Evolutionary conservation across 2,888 invertebrate species (phyloP).

Genomic region (Hedya salicella): DNA sequence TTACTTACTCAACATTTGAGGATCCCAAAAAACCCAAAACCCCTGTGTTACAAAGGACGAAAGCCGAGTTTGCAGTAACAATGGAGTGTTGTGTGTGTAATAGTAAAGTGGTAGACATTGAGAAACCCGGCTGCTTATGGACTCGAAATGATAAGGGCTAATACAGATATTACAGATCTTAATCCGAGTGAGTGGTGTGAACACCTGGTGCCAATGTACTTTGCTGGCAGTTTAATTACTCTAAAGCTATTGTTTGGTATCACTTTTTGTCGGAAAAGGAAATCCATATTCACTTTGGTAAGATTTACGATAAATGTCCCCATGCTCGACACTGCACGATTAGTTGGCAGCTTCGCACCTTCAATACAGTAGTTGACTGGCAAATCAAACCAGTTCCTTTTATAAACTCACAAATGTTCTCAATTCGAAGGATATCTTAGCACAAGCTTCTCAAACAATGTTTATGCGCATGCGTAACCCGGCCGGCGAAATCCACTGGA

Average conservation of each 20-base stretch:
- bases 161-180: constrained; percentile 20
- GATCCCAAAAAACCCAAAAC: background rate
- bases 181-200: constrained; percentile 24
- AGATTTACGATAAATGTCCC: no score
- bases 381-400: no score
- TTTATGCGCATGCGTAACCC: no score
- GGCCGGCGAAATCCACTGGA: no score
- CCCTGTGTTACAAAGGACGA: background rate
- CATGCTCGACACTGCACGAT: no score
- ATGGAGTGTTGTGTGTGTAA: background rate
- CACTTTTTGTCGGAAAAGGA: no score
- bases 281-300: no score
- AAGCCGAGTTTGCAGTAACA: constrained; percentile 2
- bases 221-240: constrained; percentile 25
- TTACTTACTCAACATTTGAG: background rate
- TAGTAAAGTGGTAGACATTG: background rate
- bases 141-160: constrained; percentile 38
- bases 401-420: no score
- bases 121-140: constrained; percentile 24
- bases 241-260: constrained; percentile 8
- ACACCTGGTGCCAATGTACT: constrained; percentile 31
- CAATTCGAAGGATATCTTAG: no score
- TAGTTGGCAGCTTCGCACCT: no score
- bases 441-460: no score
- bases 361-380: no score